Percentiles rank a stretch among this genome's conserved stretches.
Evolutionary conservation across 2,888 invertebrate genomes (phyloP).

Genomic region (Nomada ruficornis): DNA sequence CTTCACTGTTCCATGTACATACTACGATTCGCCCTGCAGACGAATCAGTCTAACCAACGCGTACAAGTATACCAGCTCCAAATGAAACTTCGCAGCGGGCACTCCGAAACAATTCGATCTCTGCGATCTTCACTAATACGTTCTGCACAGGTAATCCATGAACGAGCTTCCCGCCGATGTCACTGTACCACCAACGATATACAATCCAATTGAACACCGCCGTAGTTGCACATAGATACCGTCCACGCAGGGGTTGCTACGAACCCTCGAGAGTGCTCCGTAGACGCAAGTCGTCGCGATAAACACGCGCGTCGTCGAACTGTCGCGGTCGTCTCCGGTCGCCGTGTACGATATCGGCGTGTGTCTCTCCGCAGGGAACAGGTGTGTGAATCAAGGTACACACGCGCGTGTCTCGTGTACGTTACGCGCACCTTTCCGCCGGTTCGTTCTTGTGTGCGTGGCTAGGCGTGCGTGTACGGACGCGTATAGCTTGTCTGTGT

Average conservation of each 20-base stretch:
- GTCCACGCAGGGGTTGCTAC: background rate
- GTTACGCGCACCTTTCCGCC: conserved; percentile 29
- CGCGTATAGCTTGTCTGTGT: conserved; percentile 14
- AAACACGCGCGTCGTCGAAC: conserved; percentile 51
- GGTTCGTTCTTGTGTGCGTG: background rate
- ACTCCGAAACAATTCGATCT: background rate
- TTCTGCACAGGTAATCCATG: conserved; percentile 9
- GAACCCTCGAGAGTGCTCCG: background rate
- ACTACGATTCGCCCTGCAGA: background rate
- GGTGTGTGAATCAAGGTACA: conserved; percentile 56
- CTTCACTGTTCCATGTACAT: background rate
- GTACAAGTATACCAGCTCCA: background rate
- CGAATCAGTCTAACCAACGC: background rate
- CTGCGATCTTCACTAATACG: background rate
- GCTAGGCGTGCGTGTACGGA: conserved; percentile 18
- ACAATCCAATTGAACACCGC: too few relatives aligned
- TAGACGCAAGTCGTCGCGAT: conserved; percentile 12
- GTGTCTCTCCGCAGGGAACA: conserved; percentile 52
- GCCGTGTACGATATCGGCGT: conserved; percentile 37
- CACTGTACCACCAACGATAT: too few relatives aligned
- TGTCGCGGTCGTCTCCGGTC: conserved; percentile 44
- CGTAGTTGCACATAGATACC: background rate
- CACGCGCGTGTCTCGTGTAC: conserved; percentile 42
- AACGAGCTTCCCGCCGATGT: too few relatives aligned
- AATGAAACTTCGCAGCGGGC: too few relatives aligned